A percentile compares a stretch with the other conserved stretches of the same genome.
Conservation (phyloP, 2,888 invertebrate species). For the Phalera bucephala region DNA sequence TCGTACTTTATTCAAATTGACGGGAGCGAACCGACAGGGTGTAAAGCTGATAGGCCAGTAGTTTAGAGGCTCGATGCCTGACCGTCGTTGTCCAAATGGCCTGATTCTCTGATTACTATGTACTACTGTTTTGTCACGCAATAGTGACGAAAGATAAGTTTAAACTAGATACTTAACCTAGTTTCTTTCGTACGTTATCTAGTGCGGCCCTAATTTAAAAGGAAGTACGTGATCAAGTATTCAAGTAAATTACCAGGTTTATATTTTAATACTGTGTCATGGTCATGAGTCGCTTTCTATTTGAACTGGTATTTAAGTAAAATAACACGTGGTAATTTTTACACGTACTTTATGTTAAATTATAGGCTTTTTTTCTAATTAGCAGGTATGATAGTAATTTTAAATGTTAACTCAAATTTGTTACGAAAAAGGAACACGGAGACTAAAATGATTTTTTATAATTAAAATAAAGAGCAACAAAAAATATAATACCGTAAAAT, state of each 20-base stretch:
- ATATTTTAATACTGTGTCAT: not conserved
- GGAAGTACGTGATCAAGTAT: conserved; percentile 14
- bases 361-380: too few species aligned
- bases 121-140: conserved; percentile 69
- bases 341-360: too few species aligned
- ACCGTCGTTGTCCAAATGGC: conserved; percentile 41
- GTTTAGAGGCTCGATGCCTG: conserved; percentile 55
- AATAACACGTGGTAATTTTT: too few species aligned
- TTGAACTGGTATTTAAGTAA: too few species aligned
- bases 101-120: conserved; percentile 61
- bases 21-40: conserved; percentile 54
- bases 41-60: conserved; percentile 63
- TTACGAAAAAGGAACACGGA: too few species aligned
- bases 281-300: too few species aligned
- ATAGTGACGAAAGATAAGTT: conserved; percentile 51
- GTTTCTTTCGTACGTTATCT: conserved; percentile 5
- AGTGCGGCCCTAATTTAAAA: conserved; percentile 3
- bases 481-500: too few species aligned
- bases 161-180: conserved; percentile 33
- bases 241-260: conserved; percentile 6
- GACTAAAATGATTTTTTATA: too few species aligned
- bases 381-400: too few species aligned
- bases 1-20: conserved; percentile 68
- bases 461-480: too few species aligned
- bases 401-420: too few species aligned